Conservation (phyloP, 2,888 invertebrate genomes). For the Drosophila neonasuta region DNA sequence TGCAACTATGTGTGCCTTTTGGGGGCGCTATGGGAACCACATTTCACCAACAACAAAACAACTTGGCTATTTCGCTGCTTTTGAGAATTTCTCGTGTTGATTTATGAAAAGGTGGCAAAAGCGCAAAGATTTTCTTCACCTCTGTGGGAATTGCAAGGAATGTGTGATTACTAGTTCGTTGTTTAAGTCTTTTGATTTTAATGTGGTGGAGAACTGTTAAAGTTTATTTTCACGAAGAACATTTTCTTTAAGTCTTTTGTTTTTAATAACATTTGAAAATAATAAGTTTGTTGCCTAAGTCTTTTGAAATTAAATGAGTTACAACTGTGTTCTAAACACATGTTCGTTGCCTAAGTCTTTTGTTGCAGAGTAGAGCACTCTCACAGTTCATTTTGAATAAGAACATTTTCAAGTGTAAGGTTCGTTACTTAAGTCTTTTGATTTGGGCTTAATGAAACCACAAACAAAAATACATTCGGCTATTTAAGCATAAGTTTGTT, state of each 20-base stretch:
- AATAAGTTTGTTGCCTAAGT: too few species aligned
- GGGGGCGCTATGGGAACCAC: constrained; percentile 68
- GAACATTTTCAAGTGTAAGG: constrained; percentile 4
- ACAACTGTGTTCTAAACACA: too few species aligned
- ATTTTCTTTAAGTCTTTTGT: too few species aligned
- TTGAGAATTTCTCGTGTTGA: constrained; percentile 51
- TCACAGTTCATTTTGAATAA: too few species aligned
- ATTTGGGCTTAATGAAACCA: too few species aligned
- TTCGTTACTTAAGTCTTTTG: constrained; percentile 15
- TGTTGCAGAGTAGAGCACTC: not conserved
- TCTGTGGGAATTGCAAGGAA: not conserved
- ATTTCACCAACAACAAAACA: constrained; percentile 53
- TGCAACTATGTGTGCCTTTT: constrained; percentile 57
- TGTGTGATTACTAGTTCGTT: constrained; percentile 21
- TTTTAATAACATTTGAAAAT: too few species aligned
- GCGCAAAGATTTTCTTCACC: constrained; percentile 36
- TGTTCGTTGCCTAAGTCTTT: not conserved
- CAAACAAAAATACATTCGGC: too few species aligned
- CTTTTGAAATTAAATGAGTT: too few species aligned
- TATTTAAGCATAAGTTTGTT: constrained; percentile 33
- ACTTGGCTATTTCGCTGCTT: constrained; percentile 24
- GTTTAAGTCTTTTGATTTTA: constrained; percentile 30
- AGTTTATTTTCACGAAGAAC: too few species aligned
- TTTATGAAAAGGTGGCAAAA: constrained; percentile 55
- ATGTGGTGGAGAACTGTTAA: too few species aligned